Evolutionary conservation across 2,888 invertebrate species (phyloP).

Genomic region (Cryptocephalus moraei): DNA sequence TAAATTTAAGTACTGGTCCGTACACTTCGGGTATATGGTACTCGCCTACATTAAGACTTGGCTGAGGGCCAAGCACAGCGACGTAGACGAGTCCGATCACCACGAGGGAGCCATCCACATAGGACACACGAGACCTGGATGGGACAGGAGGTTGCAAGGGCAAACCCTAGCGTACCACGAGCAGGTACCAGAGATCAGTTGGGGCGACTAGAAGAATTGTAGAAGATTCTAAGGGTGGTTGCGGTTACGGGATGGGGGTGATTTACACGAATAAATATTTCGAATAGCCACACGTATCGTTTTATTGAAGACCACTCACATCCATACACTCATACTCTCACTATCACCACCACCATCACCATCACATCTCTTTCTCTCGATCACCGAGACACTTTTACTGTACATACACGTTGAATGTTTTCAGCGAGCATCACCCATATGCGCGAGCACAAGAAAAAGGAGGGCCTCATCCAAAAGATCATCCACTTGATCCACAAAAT

Average conservation of each 20-base stretch:
- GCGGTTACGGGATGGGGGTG: no score
- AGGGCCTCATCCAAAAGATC: constrained; percentile 58
- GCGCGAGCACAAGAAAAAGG: constrained; percentile 44
- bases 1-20: constrained; percentile 66
- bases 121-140: no score
- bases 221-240: no score
- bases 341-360: not conserved
- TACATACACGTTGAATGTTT: not conserved
- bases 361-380: not conserved
- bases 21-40: constrained; percentile 56
- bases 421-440: not conserved
- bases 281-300: no score
- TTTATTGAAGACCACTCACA: no score
- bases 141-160: no score
- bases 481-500: constrained; percentile 43
- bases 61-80: constrained; percentile 60
- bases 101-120: no score
- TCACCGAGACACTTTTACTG: not conserved
- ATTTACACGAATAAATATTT: no score
- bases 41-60: constrained; percentile 64
- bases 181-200: no score
- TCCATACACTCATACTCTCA: not conserved
- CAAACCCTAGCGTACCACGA: no score
- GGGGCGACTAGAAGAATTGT: no score
- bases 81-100: constrained; percentile 46